A percentile compares a stretch with the other conserved stretches of the same genome.
phyloP scores from a whole-genome alignment of 1,140 invertebrate species.

The Cyclina sinensis region DNA sequence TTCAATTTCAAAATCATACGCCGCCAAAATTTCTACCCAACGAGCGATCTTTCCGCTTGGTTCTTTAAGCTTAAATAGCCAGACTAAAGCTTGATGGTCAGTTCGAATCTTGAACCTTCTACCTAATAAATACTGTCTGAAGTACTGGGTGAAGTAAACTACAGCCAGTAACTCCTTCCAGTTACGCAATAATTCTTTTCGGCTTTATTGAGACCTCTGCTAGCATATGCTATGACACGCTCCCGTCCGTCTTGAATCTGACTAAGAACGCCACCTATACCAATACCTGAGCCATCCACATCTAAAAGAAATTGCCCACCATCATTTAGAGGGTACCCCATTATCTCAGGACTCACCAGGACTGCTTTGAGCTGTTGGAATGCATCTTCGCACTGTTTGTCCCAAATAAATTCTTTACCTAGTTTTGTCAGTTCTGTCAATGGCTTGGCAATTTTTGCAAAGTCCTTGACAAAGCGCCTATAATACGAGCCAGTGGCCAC shows the following conservation, averaged over 20 bases:
- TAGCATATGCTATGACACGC: conserved; percentile 70
- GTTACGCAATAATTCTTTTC: conserved; percentile 87
- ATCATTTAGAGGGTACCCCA: conserved; percentile 48
- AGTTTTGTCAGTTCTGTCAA: conserved; percentile 18
- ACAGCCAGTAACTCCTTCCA: conserved; percentile 69
- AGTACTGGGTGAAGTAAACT: conserved; percentile 49
- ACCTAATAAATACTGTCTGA: conserved; percentile 69
- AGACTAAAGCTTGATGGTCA: conserved; percentile 31
- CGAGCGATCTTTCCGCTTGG: not conserved
- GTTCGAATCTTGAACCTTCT: not conserved
- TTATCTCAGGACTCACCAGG: conserved; percentile 43
- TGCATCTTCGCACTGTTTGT: conserved; percentile 42
- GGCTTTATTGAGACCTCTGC: conserved; percentile 70
- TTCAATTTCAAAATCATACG: conserved; percentile 66
- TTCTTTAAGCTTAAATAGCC: conserved; percentile 35
- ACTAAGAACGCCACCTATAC: conserved; percentile 75
- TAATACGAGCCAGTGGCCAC: conserved; percentile 62
- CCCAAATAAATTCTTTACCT: conserved; percentile 51
- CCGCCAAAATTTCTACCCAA: conserved; percentile 70
- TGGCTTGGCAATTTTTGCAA: conserved; percentile 48
- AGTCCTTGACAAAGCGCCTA: conserved; percentile 44
- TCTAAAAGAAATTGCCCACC: conserved; percentile 67
- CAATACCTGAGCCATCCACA: conserved; percentile 72
- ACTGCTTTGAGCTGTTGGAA: conserved; percentile 69
- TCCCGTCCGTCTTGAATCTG: conserved; percentile 73